These are phyloP conservation scores for Dolichotis patagonum DNA, from an alignment of 2,113 vertebrate genomes.

Conservation along the genomic window DNA sequence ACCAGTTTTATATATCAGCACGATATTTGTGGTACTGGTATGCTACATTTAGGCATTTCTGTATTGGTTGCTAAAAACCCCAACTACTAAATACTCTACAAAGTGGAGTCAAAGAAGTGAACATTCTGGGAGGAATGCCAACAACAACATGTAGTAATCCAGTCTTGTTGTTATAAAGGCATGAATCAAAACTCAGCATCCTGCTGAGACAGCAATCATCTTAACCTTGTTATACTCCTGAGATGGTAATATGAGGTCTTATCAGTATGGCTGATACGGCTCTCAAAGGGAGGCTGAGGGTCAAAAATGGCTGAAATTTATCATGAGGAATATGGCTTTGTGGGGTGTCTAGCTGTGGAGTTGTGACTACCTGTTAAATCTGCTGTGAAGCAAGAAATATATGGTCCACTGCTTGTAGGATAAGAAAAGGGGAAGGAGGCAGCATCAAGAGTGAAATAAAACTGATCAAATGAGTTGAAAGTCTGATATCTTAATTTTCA, in stretches of 20 bases:
- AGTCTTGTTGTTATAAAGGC: slow-evolving; percentile 85
- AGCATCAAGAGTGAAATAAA: slow-evolving; percentile 67
- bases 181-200: slow-evolving; percentile 86
- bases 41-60: slow-evolving; percentile 65
- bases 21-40: slow-evolving; percentile 2
- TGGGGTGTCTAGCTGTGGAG: slow-evolving; percentile 76
- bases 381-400: slow-evolving; percentile 73
- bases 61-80: slow-evolving; percentile 74
- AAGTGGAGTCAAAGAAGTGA: slow-evolving; percentile 79
- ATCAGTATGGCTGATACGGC: slow-evolving; percentile 84
- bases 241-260: slow-evolving; percentile 85
- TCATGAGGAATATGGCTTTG: slow-evolving; percentile 81
- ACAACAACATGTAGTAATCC: slow-evolving; percentile 86
- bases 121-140: slow-evolving; percentile 86
- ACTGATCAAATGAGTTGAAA: slow-evolving; percentile 71
- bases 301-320: slow-evolving; percentile 86
- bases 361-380: slow-evolving; percentile 81
- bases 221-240: slow-evolving; percentile 87
- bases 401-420: slow-evolving; percentile 62
- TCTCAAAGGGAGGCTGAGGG: slow-evolving; percentile 83
- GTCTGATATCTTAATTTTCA: slow-evolving; percentile 71
- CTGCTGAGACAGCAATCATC: slow-evolving; percentile 87
- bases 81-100: slow-evolving; percentile 72
- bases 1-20: slow-evolving; percentile 57
- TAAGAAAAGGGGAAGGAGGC: slow-evolving; percentile 38